phyloP scores from a whole-genome alignment of 2,797 vertebrate species.

The Argyrosomus regius region DNA sequence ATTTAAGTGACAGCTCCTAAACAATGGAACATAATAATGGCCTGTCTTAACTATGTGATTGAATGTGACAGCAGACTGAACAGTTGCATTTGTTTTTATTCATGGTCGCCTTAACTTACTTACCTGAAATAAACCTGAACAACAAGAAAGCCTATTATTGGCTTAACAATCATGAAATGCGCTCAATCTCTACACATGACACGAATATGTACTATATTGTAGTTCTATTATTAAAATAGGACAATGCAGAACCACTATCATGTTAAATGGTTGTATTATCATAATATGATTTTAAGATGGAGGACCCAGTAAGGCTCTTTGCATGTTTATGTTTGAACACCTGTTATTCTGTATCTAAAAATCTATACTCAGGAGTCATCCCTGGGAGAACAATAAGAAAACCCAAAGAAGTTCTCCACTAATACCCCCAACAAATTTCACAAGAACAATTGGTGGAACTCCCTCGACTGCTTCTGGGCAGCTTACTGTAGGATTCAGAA shows the following conservation, averaged over 20 bases:
- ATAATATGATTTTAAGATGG: not conserved
- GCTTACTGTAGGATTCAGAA: slow-evolving; percentile 43
- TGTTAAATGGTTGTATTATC: not conserved
- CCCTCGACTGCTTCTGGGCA: slow-evolving; percentile 39
- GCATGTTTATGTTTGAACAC: slow-evolving; percentile 39
- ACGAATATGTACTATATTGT: not conserved
- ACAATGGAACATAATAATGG: slow-evolving; percentile 12
- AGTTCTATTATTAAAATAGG: not conserved
- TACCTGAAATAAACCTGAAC: not conserved
- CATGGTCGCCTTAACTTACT: not conserved
- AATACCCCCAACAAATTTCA: slow-evolving; percentile 42
- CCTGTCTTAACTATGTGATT: not conserved
- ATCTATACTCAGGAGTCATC: slow-evolving; percentile 17
- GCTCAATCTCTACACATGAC: not conserved
- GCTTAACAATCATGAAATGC: not conserved
- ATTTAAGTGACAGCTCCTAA: slow-evolving; percentile 28
- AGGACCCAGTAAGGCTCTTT: not conserved
- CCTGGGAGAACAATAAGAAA: slow-evolving; percentile 60
- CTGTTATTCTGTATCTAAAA: slow-evolving; percentile 29
- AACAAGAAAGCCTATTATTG: not conserved
- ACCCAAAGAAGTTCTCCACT: slow-evolving; percentile 41
- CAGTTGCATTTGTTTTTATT: not conserved
- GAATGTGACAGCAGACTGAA: not conserved
- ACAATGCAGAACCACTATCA: not conserved
- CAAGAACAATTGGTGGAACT: slow-evolving; percentile 77